Evolutionary conservation across 2,113 vertebrate species (phyloP).

Genomic region (Caranx melampygus): DNA sequence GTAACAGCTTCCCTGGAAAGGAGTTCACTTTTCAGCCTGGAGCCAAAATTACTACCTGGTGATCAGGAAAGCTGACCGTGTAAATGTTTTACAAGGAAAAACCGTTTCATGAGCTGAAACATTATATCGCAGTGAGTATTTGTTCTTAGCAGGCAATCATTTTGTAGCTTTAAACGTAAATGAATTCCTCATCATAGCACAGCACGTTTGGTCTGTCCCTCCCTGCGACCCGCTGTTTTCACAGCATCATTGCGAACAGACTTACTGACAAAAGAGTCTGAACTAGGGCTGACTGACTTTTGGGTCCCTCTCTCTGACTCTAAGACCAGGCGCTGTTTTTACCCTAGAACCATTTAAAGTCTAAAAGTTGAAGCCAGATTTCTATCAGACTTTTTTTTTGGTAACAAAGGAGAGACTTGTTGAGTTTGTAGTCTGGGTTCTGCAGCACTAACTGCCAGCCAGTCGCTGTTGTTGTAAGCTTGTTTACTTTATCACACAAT

Average conservation of each 20-base stretch:
- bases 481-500: slow-evolving; percentile 49
- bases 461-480: slow-evolving; percentile 10
- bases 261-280: background rate
- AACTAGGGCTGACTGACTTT: accelerated
- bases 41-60: background rate
- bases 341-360: background rate
- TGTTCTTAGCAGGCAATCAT: background rate
- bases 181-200: background rate
- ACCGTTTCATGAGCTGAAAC: background rate
- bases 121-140: background rate
- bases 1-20: background rate
- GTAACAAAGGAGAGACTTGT: background rate
- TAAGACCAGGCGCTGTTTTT: background rate
- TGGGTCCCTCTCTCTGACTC: background rate
- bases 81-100: slow-evolving; percentile 1
- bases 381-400: background rate
- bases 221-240: background rate
- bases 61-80: slow-evolving; percentile 1
- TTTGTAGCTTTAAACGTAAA: background rate
- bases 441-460: slow-evolving; percentile 33
- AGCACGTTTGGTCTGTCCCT: background rate
- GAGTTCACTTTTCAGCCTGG: background rate
- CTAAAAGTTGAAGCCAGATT: background rate
- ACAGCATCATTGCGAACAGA: background rate
- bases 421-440: slow-evolving; percentile 9